Base-by-base conservation (phyloP, 2,888 invertebrate species). In the Folsomia candida region DNA sequence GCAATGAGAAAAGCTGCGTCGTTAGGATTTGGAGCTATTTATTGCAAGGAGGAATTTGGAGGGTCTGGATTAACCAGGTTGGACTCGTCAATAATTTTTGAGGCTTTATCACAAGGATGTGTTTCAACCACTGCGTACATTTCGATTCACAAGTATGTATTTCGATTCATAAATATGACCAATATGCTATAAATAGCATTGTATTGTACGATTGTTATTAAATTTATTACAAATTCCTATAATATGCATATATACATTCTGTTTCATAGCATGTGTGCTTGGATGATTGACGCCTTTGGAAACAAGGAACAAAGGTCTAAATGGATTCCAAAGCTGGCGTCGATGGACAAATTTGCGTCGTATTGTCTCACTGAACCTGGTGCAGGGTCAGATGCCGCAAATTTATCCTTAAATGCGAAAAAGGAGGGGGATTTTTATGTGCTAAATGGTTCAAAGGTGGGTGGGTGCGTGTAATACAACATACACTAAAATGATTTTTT, bases 311-410 rank as follows among this genome's bases (percentile, higher is more conserved):
- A 84, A 72, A 81, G 82, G 71, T 77, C 80, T 51, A 80, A 82
- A 69, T 86, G 84, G 83, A 81, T 87, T 22, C 85, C 86, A 4
- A 66, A 80, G 18, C 78, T 87, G 70, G 83, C 85, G 1, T 76
- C 83, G 0, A 86, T 87, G 85, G 84, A 86, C 59, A 82, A 82
- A 51, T 81, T 86, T 62, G 84, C 85, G 2, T 85, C 85, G 0
- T 87, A 87, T 76, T 87, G 87, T 78, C 81, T 87, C 22, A 87
- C 87, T 4, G 87, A 87, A 76, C 86, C 87, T 65, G 85, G 85
- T 81, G 67, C 78, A 81, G 87, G 87, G 2, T 86, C 86, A 77
- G 87, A 87, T 81, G 86, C 87, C 24, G 85, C 86, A 1, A 84
- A 85, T 57, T 79, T 87, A 47, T 79, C 82, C 9, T 86, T 87